Base-by-base conservation (phyloP, 2,797 vertebrate genomes). In the Catamblyrhynchus diadema region DNA sequence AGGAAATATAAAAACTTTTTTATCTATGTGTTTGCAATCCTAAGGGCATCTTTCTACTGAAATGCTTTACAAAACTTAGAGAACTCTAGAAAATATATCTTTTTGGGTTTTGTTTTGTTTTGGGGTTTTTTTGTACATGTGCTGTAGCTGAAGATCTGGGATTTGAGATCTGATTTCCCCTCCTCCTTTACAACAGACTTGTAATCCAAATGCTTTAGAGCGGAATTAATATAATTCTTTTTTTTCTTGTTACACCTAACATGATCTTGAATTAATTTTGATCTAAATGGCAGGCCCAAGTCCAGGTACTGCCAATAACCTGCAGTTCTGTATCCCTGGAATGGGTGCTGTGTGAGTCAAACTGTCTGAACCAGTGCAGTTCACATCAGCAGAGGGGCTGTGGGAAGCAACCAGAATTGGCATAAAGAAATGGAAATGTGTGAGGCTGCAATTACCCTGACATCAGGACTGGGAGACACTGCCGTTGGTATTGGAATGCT, bases 401-500 rank as follows among this genome's bases (percentile, higher is more conserved):
- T 78, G 67, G 24, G 53, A 64, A 59, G 74, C 54, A n/a, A 75
- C 39, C 39, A 33, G 37, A 92, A 96, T 96, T 88, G 95, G 86
- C 92, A 77, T 90, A 15, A 95, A 96, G 94, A 93, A 77, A 90
- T 67, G 56, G 67, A 86, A 81, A 48, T 8, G 16, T 32, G 37
- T 53, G 77, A 80, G 82, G 54, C 57, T 80, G 45, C 72, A 97
- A 95, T 90, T 90, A 87, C 44, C 0, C 4, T 87, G 85, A 62
- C 70, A 86, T 81, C 37, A 69, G 37, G 56, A 86, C 54, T 32
- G 16, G n/a, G 62, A 85, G 60, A 59, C 60, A 62, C n/a, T 69
- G 66, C 91, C 91, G 50, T 81, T 94, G 89, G 80, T 69, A 67
- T 23, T 88, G 61, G 72, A 95, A 92, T 90, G 56, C 83, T 86